Evolutionary conservation across 2,113 vertebrate species (phyloP).

Genomic region (Ptilorrhoa leucosticta): DNA sequence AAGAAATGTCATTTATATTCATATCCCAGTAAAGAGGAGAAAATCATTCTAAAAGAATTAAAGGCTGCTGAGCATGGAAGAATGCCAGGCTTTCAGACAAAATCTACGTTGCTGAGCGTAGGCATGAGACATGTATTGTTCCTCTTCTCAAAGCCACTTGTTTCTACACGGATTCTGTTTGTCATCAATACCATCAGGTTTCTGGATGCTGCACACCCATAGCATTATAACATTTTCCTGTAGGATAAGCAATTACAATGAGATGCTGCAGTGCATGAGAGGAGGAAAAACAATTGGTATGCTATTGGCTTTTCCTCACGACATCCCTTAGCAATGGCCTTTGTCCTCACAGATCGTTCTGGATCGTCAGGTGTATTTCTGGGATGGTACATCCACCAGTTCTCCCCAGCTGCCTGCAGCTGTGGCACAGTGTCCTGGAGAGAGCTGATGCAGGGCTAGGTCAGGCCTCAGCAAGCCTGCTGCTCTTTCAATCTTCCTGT

Average conservation of each 20-base stretch:
- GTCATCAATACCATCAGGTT: neutral
- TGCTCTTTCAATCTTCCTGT: neutral
- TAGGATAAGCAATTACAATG: neutral
- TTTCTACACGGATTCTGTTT: neutral
- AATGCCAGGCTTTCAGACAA: neutral
- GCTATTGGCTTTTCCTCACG: neutral
- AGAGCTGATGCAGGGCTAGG: neutral
- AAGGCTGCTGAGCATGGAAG: neutral
- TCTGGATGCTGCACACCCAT: neutral
- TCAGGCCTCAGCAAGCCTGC: neutral
- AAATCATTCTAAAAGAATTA: neutral
- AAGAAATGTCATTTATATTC: neutral
- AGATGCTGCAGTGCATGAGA: neutral
- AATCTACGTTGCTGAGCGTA: rapidly evolving
- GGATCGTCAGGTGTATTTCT: neutral
- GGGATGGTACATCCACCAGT: neutral
- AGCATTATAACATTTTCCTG: neutral
- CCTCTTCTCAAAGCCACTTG: neutral
- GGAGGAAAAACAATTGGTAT: neutral
- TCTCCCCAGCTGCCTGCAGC: neutral
- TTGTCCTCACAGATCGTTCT: neutral
- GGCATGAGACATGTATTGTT: neutral
- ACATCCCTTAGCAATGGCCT: neutral
- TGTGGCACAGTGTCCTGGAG: neutral
- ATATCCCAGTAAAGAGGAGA: neutral